phyloP scores from a whole-genome alignment of 2,113 vertebrate species.

The Oceanodroma tethys region DNA sequence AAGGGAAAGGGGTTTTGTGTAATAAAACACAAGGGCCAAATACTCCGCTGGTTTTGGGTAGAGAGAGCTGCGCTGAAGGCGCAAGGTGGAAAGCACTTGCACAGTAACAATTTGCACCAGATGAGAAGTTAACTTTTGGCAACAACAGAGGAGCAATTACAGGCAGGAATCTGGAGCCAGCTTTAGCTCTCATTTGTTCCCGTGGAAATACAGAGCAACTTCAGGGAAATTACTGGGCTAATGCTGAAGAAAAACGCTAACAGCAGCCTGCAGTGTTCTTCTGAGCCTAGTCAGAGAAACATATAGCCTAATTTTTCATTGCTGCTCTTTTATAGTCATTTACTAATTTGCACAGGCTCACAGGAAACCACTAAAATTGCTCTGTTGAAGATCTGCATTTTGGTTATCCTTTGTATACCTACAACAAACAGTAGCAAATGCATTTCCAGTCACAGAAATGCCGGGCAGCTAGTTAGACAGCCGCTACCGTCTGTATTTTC shows the following conservation, averaged over 20 bases:
- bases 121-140: not conserved
- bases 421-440: fast-evolving
- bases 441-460: not conserved
- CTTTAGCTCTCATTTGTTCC: not conserved
- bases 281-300: not conserved
- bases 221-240: not conserved
- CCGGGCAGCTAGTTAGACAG: not conserved
- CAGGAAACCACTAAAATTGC: not conserved
- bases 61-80: not conserved
- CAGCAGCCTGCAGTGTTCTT: not conserved
- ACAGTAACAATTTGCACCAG: not conserved
- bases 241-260: not conserved
- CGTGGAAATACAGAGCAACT: not conserved
- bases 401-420: not conserved
- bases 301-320: not conserved
- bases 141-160: not conserved
- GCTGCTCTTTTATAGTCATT: not conserved
- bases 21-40: not conserved
- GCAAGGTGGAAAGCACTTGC: not conserved
- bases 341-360: not conserved
- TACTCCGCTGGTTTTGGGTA: too few species aligned
- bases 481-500: not conserved
- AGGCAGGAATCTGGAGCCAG: not conserved
- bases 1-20: not conserved
- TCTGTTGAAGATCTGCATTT: not conserved